phyloP scores from a whole-genome alignment of 2,888 invertebrate species.

The Caenorhabditis japonica region DNA sequence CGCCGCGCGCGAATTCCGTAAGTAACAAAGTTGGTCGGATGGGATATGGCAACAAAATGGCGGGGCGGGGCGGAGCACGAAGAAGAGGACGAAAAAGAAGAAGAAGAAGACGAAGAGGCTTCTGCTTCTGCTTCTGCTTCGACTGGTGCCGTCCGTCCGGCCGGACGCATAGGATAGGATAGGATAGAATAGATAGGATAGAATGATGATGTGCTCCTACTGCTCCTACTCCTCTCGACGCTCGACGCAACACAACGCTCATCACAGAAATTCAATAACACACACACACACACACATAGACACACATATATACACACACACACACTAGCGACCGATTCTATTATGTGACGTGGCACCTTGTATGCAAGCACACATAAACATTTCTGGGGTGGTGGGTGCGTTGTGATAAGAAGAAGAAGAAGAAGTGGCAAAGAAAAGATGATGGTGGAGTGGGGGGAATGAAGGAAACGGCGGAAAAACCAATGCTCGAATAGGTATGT shows the following conservation, averaged over 20 bases:
- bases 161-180: too few species aligned
- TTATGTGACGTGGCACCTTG: constrained; percentile 15
- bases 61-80: constrained; percentile 1
- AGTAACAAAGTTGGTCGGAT: constrained; percentile 36
- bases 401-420: constrained; percentile 15
- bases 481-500: too few species aligned
- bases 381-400: constrained; percentile 6
- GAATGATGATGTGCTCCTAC: constrained; percentile 19
- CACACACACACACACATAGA: neutral
- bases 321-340: too few species aligned
- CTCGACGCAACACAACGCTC: too few species aligned
- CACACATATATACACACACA: neutral
- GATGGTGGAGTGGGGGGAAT: too few species aligned
- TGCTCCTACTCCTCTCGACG: too few species aligned
- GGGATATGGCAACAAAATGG: constrained; percentile 39
- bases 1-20: constrained; percentile 25
- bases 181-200: too few species aligned
- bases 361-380: neutral
- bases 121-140: constrained; percentile 11
- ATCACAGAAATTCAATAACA: constrained; percentile 20
- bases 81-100: constrained; percentile 4
- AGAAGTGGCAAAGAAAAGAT: too few species aligned
- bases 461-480: too few species aligned
- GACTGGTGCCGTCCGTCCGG: too few species aligned
- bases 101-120: constrained; percentile 5